Evolutionary conservation across 1,140 invertebrate genomes (phyloP), one percentile per base, ranked within the genome.

Genomic region (Hylaeus volcanicus): DNA sequence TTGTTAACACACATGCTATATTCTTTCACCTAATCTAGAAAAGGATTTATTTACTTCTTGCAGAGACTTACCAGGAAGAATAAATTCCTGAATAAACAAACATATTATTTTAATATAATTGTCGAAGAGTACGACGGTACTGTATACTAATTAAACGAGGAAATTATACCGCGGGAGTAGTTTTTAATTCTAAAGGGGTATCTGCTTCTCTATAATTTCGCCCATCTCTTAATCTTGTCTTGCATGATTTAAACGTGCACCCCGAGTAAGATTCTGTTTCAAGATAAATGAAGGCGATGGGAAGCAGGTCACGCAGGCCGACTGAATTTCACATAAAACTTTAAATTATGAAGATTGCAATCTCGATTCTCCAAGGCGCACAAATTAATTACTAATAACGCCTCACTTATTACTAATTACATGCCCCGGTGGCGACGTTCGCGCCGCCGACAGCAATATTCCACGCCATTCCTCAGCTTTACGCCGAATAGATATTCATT

Each of bases 351-450:
- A 63, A 79, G 55, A 79, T 53, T 64, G 76, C 60, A 73, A 48
- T 53, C 66, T 64, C 60, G 48, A 37, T 64, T 64, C 26, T 58
- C 0, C 37, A 43, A 14, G 56, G 2, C 65, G 53, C 39, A 45
- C 41, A 48, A 77, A 77, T 69, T 77, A 77, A 77, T 70, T 77
- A 70, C 56, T 61, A 61, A 61, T 70, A 77, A 70, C 26, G 65
- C 65, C 66, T 70, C 56, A 15, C 55, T 77, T 61, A 61, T 39
- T n/a, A 6, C 45, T 77, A 77, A 77, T 77, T 77, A 77, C 11
- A 70, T 15, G 63, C 64, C 64, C 39, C 55, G 53, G 74, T 58
- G n/a, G 43, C 41, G 9, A 26, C 55, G 15, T 41, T 12, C 65
- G 5, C 3, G 66, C 43, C 11, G 61, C 61, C 51, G 11, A 43